Evolutionary conservation across 2,797 vertebrate species (phyloP), one percentile per base, ranked within the genome.

Genomic region (Poecilia velifera): DNA sequence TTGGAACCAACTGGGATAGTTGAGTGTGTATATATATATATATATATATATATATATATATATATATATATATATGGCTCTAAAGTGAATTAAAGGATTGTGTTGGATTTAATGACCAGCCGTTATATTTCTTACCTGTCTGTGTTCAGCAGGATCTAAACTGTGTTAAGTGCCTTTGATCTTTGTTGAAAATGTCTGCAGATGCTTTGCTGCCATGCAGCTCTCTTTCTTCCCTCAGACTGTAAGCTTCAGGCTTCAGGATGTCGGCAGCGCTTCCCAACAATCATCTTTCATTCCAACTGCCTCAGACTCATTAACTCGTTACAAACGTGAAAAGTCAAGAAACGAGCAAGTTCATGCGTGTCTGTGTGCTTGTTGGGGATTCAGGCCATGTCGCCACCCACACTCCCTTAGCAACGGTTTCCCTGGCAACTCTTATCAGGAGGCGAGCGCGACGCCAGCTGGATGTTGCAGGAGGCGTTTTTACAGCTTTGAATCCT

Each of bases 351-450:
- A 13, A 55, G 55, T 53, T 49, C 73, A 72, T 68, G 14, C 68
- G 12, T 73, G 57, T 81, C 72, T 22, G 25, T 74, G 7, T 55
- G 77, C 31, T 34, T 77, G 87, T 78, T 68, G 4, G 55, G 76
- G 88, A 86, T 93, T 86, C 86, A 87, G 86, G 79, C 90, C 70
- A 31, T 76, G 81, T 81, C 72, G 45, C 90, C 86, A 77, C 92
- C 92, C 93, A 93, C 91, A 82, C 90, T 94, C 85, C 87, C 90
- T 80, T 94, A 94, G 93, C 92, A 94, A 94, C 93, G 18, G 95
- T 96, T 95, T 92, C 94, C 80, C 78, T 31, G 92, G 94, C 91
- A 95, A 95, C 94, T 78, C 87, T 87, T 93, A 92, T 91, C 91
- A 92, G 82, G 87, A 88, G 89, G 91, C 80, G 25, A 92, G 81